These are phyloP conservation scores for Acrobasis consociella DNA, from an alignment of 2,888 invertebrate species.

Conservation along the genomic window DNA sequence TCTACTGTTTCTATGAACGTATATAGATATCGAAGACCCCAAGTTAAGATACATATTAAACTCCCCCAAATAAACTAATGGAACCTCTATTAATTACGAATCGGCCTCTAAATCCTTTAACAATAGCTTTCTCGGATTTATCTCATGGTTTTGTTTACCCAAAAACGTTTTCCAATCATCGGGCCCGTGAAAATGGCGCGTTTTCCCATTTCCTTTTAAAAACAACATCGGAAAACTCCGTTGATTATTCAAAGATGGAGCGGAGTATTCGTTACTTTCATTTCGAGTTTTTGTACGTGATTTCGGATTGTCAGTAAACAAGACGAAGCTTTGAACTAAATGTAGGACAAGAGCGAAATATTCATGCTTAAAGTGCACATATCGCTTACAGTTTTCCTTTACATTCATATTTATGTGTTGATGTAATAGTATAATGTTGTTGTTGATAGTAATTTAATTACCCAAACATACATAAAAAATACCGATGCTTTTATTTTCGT, in stretches of 20 bases:
- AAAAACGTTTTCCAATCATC: constrained; percentile 12
- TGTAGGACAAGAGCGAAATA: neutral
- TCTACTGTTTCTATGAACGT: no score
- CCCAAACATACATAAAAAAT: no score
- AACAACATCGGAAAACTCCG: constrained; percentile 15
- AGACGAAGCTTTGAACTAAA: neutral
- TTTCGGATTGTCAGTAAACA: constrained; percentile 6
- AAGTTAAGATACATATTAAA: neutral
- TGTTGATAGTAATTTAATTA: no score
- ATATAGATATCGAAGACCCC: no score
- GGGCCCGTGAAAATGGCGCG: constrained; percentile 3
- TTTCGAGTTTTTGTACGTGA: constrained; percentile 11
- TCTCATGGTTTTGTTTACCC: constrained; percentile 9
- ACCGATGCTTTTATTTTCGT: no score
- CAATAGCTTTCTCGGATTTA: constrained; percentile 3
- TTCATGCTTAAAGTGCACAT: neutral
- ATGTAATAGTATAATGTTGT: no score
- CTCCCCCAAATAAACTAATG: neutral
- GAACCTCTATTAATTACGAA: constrained; percentile 8
- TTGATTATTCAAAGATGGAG: constrained; percentile 20
- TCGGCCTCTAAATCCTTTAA: constrained; percentile 2
- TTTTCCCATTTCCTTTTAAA: constrained; percentile 14
- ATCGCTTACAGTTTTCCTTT: neutral
- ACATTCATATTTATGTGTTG: no score
- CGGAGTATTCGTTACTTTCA: constrained; percentile 17